Evolutionary conservation across 2,888 invertebrate species (phyloP), one percentile per base, ranked within the genome.

Genomic region (Ligdia adustata): DNA sequence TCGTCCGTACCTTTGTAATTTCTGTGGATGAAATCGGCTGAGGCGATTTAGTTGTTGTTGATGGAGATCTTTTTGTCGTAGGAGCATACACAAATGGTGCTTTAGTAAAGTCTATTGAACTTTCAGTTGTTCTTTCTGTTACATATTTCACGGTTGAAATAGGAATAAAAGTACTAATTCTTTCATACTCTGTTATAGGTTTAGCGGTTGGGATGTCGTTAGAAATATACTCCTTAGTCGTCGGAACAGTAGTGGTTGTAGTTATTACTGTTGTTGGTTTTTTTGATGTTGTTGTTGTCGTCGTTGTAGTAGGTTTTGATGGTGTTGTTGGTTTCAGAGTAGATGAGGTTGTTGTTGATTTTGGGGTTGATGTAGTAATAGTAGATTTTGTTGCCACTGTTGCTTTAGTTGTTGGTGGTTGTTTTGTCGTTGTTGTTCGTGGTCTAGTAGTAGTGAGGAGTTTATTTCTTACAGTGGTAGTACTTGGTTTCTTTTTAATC

Each of bases 131-230:
- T 40, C 66, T 73, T 38, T 83, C 80, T 22, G 72, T 76, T 4
- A 79, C 61, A 57, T 78, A 79, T 9, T 71, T 60, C 1, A 69
- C 60, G 16, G 84, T 82, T 9, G 87, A 81, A 11, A 77, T 50
- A 22, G 88, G 88, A 42, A 77, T 62, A 55, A 80, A 81, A 0
- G 85, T 82, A 53, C 75, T 82, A 18, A 83, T 62, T 66, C 73
- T 82, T 48, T 85, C 82, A 52, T 69, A 76, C 33, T 67, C 57
- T 20, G 62, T 48, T 29, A 59, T 57, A 14, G 60, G 66, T 64
- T 75, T 76, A 40, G 79, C 73, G 1, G 72, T 75, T 11, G 35
- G 39, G 14, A 42, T 40, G 12, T 45, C 35, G 40, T 52, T 57
- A 2, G 41, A 43, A 1, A 43, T 31, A 7, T 31, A 16, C 34